phyloP scores from a whole-genome alignment of 1,140 invertebrate species.

The Apis dorsata region DNA sequence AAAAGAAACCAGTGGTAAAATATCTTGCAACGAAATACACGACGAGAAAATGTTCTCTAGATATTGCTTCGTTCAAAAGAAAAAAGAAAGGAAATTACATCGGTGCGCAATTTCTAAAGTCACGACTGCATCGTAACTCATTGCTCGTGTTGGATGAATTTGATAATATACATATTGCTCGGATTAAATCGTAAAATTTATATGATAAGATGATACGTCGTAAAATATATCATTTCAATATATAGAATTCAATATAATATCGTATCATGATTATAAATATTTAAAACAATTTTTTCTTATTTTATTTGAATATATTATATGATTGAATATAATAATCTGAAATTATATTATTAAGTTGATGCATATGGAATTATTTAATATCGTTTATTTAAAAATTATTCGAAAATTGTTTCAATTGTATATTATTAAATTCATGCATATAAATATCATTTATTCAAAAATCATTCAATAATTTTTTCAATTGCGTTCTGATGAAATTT shows the following conservation, averaged over 20 bases:
- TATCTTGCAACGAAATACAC: background rate
- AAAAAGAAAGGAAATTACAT: background rate
- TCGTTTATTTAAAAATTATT: too few relatives aligned
- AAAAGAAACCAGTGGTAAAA: background rate
- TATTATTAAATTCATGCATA: too few relatives aligned
- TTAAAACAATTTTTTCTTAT: too few relatives aligned
- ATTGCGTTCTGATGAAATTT: background rate
- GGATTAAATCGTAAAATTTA: background rate
- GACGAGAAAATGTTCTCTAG: background rate
- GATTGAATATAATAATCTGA: too few relatives aligned
- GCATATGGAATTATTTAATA: too few relatives aligned
- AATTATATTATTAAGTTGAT: too few relatives aligned
- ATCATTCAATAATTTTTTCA: background rate
- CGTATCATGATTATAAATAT: too few relatives aligned
- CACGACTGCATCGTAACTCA: conserved; percentile 3
- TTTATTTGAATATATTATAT: too few relatives aligned
- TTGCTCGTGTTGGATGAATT: background rate
- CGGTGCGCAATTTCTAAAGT: background rate
- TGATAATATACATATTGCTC: background rate
- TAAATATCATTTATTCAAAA: too few relatives aligned
- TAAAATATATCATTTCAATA: background rate
- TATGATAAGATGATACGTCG: background rate
- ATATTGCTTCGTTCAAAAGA: background rate
- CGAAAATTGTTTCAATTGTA: too few relatives aligned
- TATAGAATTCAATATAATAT: background rate